Evolutionary conservation across 2,113 vertebrate genomes (phyloP).

Genomic region (Rutilus rutilus): DNA sequence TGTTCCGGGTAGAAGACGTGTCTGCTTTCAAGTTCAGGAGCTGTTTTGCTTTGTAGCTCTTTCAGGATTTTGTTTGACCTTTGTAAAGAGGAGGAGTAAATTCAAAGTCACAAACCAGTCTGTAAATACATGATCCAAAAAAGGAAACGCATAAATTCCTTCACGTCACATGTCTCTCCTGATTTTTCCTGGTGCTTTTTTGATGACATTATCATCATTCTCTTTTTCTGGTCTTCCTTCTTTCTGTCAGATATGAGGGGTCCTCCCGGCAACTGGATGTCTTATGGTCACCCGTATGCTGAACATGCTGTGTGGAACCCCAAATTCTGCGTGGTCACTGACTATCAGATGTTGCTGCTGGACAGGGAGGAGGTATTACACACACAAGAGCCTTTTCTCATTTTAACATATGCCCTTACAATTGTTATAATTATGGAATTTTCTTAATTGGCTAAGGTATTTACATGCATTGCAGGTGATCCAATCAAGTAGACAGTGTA

Average conservation of each 20-base stretch:
- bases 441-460: neutral
- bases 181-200: neutral
- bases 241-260: slow-evolving; percentile 64
- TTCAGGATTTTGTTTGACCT: slow-evolving; percentile 40
- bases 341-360: slow-evolving; percentile 77
- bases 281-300: slow-evolving; percentile 71
- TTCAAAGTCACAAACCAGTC: slow-evolving; percentile 22
- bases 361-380: slow-evolving; percentile 74
- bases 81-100: slow-evolving; percentile 30
- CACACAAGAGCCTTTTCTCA: neutral
- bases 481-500: neutral
- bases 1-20: slow-evolving; percentile 20
- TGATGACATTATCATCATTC: neutral
- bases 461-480: neutral
- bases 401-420: neutral
- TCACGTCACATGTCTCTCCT: neutral
- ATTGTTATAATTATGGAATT: neutral
- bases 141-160: neutral
- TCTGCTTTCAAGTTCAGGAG: slow-evolving; percentile 33
- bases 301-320: slow-evolving; percentile 74
- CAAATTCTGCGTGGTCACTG: slow-evolving; percentile 71
- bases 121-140: slow-evolving; percentile 8
- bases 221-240: slow-evolving; percentile 7
- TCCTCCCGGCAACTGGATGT: slow-evolving; percentile 66
- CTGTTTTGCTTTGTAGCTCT: slow-evolving; percentile 47